Evolutionary conservation across 1,140 invertebrate genomes (phyloP), one percentile per base, ranked within the genome.

Genomic region (Drosophila kohkoa): DNA sequence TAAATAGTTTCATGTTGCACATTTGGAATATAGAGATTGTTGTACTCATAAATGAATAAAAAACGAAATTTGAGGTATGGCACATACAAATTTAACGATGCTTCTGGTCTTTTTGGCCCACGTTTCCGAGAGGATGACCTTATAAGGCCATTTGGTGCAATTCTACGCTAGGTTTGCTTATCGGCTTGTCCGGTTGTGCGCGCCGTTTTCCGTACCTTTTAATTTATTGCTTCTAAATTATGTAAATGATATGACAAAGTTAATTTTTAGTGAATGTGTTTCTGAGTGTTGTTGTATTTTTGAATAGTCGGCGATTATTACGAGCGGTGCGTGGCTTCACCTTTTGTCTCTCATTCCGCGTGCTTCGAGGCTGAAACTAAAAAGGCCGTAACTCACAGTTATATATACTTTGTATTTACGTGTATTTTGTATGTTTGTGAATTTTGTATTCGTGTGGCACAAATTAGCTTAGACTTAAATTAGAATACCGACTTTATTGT

Each of bases 201-300:
- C 38, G 25, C 48, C 65, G 25, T 79, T 87, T 78, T 82, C 80
- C 79, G 83, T 60, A 46, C 71, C 58, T 80, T 87, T 77, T 69
- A 86, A 88, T 88, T 87, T 80, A 87, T 87, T 13, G 57, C 73
- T 88, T 88, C 77, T 83, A 87, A 88, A 88, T 88, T 87, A 87
- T 87, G 82, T 77, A 88, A 87, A 87, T 87, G 63, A 87, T 75
- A 88, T 81, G 82, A 86, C 82, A 80, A 88, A 58, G 64, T 75
- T 68, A 78, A 68, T 88, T 87, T 57, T 86, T 62, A 54, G 79
- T 87, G 82, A 87, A 87, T 88, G 83, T 86, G 45, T 82, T 70
- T 79, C 48, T 64, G 32, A 69, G 2, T 38, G 20, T 25, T 25
- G 52, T 57, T 46, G 35, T 55, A 51, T 49, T 69, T 43, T 67